These are phyloP conservation scores for Lacanobia wlatinum DNA, from an alignment of 2,888 invertebrate species.

Conservation along the genomic window DNA sequence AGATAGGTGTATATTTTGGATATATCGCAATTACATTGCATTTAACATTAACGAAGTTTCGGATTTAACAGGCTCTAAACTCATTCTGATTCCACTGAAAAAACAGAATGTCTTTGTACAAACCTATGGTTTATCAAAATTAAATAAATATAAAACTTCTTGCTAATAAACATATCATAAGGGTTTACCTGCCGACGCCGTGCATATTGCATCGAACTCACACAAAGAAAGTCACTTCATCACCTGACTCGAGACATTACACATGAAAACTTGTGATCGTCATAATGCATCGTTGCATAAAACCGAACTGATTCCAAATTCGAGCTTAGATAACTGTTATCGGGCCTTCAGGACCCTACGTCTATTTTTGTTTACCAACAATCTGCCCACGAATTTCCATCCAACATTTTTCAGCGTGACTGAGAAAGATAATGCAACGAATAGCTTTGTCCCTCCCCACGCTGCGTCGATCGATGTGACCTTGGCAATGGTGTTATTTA, in stretches of 20 bases:
- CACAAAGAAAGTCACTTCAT: neutral
- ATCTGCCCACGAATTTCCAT: slow-evolving; percentile 62
- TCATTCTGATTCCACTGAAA: no score
- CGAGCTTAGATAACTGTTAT: slow-evolving; percentile 44
- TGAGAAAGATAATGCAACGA: slow-evolving; percentile 59
- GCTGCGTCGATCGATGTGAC: slow-evolving; percentile 83
- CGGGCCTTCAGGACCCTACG: slow-evolving; percentile 29
- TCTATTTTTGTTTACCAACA: slow-evolving; percentile 78
- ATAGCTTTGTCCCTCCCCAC: slow-evolving; percentile 70
- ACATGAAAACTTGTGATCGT: slow-evolving; percentile 1
- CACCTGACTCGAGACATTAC: neutral
- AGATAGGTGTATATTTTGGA: no score
- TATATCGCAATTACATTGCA: neutral
- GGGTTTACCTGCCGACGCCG: neutral
- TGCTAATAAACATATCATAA: neutral
- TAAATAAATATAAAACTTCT: neutral
- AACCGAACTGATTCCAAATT: slow-evolving; percentile 9
- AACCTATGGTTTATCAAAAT: neutral
- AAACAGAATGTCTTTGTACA: neutral
- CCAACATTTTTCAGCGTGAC: slow-evolving; percentile 63
- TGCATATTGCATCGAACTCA: neutral
- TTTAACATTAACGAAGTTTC: neutral
- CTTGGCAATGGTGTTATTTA: slow-evolving; percentile 82
- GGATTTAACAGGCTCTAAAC: neutral
- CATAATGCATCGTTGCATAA: slow-evolving; percentile 10